Percentiles rank a stretch among this genome's conserved stretches.
Conservation (phyloP, 2,888 invertebrate species). For the Empis livida region DNA sequence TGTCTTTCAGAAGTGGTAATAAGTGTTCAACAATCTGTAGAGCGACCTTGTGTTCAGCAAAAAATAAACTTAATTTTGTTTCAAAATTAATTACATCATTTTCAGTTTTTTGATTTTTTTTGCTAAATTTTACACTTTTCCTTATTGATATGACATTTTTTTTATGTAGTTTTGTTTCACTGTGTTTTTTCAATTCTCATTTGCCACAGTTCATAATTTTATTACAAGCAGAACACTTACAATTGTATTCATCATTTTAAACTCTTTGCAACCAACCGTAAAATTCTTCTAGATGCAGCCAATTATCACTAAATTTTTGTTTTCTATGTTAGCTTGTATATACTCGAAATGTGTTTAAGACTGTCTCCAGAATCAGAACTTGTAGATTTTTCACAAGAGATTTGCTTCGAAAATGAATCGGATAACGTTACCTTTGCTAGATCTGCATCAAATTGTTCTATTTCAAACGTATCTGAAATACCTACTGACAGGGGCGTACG, state of each 20-base stretch:
- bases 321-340: not conserved
- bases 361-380: not conserved
- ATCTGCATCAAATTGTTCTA: too few species aligned
- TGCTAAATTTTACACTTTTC: not conserved
- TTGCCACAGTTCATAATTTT: constrained; percentile 4
- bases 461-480: too few species aligned
- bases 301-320: not conserved
- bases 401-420: too few species aligned
- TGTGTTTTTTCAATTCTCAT: constrained; percentile 4
- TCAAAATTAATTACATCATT: constrained; percentile 3
- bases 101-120: constrained; percentile 1
- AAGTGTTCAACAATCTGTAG: constrained; percentile 4
- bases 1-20: constrained; percentile 3
- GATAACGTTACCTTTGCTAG: too few species aligned
- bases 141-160: constrained; percentile 3
- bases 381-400: not conserved
- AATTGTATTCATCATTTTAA: constrained; percentile 2
- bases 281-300: not conserved
- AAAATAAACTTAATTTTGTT: constrained; percentile 4
- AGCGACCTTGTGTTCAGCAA: constrained; percentile 6
- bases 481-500: too few species aligned
- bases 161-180: constrained; percentile 2
- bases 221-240: constrained; percentile 6
- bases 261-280: constrained; percentile 3
- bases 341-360: not conserved